These are phyloP conservation scores for Cherax quadricarinatus DNA, from an alignment of 1,140 invertebrate species.

Conservation along the genomic window DNA sequence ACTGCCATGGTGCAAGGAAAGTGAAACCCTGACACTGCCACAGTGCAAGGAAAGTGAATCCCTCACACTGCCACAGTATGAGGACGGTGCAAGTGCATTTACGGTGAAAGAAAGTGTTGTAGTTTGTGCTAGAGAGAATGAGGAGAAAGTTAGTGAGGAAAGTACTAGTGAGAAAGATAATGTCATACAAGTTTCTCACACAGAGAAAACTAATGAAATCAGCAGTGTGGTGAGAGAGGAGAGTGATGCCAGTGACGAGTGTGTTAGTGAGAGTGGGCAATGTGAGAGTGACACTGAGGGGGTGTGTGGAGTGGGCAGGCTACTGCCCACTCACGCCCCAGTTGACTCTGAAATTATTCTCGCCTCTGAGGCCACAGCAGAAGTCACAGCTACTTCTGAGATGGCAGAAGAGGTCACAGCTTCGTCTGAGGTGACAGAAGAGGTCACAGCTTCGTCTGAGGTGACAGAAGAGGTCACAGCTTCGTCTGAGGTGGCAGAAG, in stretches of 20 bases:
- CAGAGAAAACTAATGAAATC: background rate
- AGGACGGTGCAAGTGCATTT: background rate
- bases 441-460: background rate
- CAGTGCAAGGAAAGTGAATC: no score
- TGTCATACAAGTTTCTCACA: background rate
- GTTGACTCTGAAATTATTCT: no score
- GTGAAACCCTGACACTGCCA: no score
- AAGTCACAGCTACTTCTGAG: background rate
- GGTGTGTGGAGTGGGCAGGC: background rate
- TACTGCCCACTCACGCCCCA: no score
- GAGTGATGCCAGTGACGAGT: conserved; percentile 1
- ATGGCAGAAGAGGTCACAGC: background rate
- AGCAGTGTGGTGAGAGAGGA: background rate
- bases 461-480: no score
- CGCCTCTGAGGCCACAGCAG: background rate
- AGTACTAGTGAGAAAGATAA: conserved; percentile 30
- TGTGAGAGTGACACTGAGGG: background rate
- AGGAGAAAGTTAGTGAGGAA: conserved; percentile 12
- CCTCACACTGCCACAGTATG: no score
- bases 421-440: background rate
- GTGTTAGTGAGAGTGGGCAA: background rate
- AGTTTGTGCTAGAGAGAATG: background rate
- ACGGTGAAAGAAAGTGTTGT: background rate
- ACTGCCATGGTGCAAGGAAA: no score
- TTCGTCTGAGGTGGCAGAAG: no score